phyloP scores from a whole-genome alignment of 2,797 vertebrate species.

The Xiphophorus birchmanni region DNA sequence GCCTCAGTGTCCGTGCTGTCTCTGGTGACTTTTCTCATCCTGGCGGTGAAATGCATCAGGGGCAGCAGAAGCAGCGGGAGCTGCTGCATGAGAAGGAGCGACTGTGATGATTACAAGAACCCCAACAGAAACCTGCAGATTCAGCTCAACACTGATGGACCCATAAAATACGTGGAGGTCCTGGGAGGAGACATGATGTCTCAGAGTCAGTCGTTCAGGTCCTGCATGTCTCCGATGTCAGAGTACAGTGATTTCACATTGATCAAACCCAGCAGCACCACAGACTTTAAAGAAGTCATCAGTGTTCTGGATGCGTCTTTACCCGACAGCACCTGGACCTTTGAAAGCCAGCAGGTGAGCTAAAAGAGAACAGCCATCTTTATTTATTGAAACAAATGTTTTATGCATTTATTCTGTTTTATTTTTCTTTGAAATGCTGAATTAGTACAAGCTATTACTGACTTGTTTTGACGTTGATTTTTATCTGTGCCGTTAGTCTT shows the following conservation, averaged over 20 bases:
- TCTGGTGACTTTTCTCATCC: constrained; percentile 72
- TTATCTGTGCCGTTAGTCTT: constrained; percentile 38
- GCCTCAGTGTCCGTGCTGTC: constrained; percentile 75
- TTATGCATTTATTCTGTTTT: background rate
- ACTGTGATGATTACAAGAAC: constrained; percentile 76
- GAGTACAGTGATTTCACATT: constrained; percentile 82
- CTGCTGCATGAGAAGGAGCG: constrained; percentile 69
- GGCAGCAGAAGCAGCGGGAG: constrained; percentile 60
- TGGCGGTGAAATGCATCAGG: constrained; percentile 76
- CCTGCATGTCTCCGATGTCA: constrained; percentile 80
- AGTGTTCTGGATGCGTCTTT: constrained; percentile 76
- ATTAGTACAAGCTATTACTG: background rate
- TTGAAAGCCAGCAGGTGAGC: constrained; percentile 71
- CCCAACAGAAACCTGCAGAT: constrained; percentile 81
- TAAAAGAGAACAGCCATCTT: background rate
- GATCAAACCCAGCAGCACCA: constrained; percentile 79
- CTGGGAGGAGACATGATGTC: constrained; percentile 81
- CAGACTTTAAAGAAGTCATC: constrained; percentile 77
- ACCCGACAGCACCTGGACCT: constrained; percentile 78
- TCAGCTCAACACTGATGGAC: constrained; percentile 81
- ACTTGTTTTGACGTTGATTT: constrained; percentile 7
- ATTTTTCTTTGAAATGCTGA: background rate
- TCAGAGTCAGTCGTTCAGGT: constrained; percentile 82
- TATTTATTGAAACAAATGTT: background rate
- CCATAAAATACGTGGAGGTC: constrained; percentile 79